Evolutionary conservation across 2,888 invertebrate genomes (phyloP).

Genomic region (Latheticus oryzae): DNA sequence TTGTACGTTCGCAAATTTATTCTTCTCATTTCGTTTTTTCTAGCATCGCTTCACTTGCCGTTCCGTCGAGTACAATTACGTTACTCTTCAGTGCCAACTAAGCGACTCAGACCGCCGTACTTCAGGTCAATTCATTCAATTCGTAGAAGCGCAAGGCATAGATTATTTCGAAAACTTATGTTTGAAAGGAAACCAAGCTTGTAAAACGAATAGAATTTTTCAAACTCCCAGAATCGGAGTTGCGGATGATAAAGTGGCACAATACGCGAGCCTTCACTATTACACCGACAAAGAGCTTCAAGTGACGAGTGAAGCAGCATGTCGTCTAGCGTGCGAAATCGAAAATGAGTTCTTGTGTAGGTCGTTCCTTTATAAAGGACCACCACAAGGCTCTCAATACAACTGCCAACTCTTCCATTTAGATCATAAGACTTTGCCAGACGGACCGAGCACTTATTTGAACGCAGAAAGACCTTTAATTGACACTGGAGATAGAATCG

Average conservation of each 20-base stretch:
- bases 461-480: conserved; percentile 91
- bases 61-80: conserved; percentile 94
- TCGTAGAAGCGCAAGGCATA: conserved; percentile 86
- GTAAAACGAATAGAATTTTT: conserved; percentile 84
- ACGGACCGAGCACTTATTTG: conserved; percentile 91
- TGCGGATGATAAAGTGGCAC: conserved; percentile 90
- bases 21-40: conserved; percentile 48
- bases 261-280: conserved; percentile 91
- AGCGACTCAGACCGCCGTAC: conserved; percentile 91
- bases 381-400: conserved; percentile 79
- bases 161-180: conserved; percentile 93
- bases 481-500: conserved; percentile 90
- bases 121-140: conserved; percentile 88
- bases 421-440: conserved; percentile 91
- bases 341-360: conserved; percentile 94
- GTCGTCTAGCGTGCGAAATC: conserved; percentile 89
- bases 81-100: conserved; percentile 89
- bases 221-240: conserved; percentile 88
- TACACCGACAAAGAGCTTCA: conserved; percentile 94
- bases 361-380: conserved; percentile 79
- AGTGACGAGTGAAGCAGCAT: conserved; percentile 90
- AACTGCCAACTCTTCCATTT: conserved; percentile 93
- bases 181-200: conserved; percentile 84
- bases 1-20: conserved; percentile 8
- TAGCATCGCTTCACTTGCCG: conserved; percentile 91